Conservation (phyloP, 2,797 vertebrate genomes). For the Picus viridis region DNA sequence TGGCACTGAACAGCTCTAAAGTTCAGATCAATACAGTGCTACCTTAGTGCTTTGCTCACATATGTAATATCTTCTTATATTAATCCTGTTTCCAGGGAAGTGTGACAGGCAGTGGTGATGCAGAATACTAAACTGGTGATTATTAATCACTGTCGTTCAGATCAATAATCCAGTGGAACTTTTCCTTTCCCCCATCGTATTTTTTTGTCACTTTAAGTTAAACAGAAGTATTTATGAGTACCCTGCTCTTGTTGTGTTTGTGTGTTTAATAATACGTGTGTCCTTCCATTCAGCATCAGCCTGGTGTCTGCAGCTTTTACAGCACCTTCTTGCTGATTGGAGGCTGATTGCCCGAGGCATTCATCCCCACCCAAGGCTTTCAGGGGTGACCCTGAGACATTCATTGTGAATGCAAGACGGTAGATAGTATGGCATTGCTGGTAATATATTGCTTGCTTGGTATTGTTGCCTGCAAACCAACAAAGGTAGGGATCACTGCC, state of each 20-base stretch:
- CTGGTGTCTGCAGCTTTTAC: constrained; percentile 6
- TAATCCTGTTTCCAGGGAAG: constrained; percentile 74
- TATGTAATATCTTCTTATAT: constrained; percentile 78
- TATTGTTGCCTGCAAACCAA: constrained; percentile 51
- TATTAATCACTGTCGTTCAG: constrained; percentile 73
- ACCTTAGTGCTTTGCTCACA: constrained; percentile 72
- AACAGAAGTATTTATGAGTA: constrained; percentile 14
- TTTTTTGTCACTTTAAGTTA: constrained; percentile 48
- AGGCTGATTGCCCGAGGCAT: constrained; percentile 25
- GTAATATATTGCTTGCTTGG: constrained; percentile 51
- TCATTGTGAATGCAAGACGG: constrained; percentile 48
- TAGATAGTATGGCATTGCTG: constrained; percentile 41
- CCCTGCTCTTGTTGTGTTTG: not conserved
- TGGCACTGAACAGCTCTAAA: constrained; percentile 65
- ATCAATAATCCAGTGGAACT: constrained; percentile 72
- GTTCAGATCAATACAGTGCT: constrained; percentile 74
- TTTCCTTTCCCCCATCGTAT: constrained; percentile 24
- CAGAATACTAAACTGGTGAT: constrained; percentile 76
- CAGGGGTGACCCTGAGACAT: constrained; percentile 35
- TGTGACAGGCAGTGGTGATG: constrained; percentile 70
- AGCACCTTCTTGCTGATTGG: constrained; percentile 38
- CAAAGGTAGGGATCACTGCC: constrained; percentile 65
- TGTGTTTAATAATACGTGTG: not conserved
- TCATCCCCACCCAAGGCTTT: constrained; percentile 54
- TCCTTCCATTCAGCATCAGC: not conserved